These are phyloP conservation scores for Synergus umbraculus DNA, from an alignment of 2,888 invertebrate genomes.

Conservation along the genomic window DNA sequence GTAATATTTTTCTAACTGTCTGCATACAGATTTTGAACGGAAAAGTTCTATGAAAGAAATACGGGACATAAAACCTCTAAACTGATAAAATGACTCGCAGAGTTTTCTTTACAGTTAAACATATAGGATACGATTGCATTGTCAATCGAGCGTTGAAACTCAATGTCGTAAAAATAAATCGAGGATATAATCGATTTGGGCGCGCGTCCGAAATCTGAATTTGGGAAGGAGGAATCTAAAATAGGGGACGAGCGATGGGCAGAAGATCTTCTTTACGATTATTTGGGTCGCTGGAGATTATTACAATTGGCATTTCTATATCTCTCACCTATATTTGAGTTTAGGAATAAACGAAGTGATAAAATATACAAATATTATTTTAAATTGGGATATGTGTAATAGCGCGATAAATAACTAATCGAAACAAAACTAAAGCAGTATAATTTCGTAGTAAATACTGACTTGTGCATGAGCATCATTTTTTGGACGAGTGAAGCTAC, in stretches of 20 bases:
- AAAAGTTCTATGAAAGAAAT: constrained; percentile 14
- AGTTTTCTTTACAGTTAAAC: background rate
- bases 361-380: no score
- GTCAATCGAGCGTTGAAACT: constrained; percentile 25
- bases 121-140: constrained; percentile 16
- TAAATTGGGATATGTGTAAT: background rate
- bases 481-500: constrained; percentile 23
- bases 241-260: constrained; percentile 41
- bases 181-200: constrained; percentile 57
- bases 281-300: constrained; percentile 56
- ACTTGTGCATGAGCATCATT: constrained; percentile 39
- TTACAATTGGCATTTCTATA: constrained; percentile 49
- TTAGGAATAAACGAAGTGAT: no score
- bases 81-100: constrained; percentile 1
- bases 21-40: background rate
- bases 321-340: background rate
- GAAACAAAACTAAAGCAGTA: background rate
- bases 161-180: constrained; percentile 53
- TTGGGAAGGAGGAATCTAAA: constrained; percentile 46
- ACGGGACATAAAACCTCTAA: constrained; percentile 19
- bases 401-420: background rate
- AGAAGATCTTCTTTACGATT: constrained; percentile 59
- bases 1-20: background rate
- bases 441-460: background rate
- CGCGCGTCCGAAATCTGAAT: constrained; percentile 54